Conservation (phyloP, 2,888 invertebrate genomes). For the Drosophila rubida region DNA sequence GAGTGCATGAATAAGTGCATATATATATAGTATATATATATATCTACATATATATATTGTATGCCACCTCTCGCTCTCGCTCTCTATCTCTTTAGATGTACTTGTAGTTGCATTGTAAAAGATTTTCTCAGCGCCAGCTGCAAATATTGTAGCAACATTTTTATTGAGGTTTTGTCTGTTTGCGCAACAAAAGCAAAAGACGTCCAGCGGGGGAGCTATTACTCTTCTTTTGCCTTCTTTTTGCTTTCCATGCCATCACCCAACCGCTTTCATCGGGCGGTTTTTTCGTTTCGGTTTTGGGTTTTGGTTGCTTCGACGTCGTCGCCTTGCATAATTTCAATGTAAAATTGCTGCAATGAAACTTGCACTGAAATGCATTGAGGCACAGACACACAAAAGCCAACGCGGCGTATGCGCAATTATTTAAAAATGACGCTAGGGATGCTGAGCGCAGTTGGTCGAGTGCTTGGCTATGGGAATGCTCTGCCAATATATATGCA, state of each 20-base stretch:
- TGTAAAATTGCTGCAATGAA: conserved; percentile 72
- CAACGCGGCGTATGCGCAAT: conserved; percentile 79
- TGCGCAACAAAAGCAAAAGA: conserved; percentile 72
- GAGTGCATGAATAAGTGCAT: conserved; percentile 37
- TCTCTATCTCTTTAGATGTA: conserved; percentile 29
- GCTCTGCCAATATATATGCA: conserved; percentile 40
- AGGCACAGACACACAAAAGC: conserved; percentile 70
- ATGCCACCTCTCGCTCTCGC: conserved; percentile 4
- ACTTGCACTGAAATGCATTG: conserved; percentile 74
- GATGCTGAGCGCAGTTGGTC: conserved; percentile 1
- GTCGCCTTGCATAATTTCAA: conserved; percentile 71
- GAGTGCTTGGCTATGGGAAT: conserved; percentile 23
- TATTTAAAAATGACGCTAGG: conserved; percentile 64
- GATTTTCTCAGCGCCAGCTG: conserved; percentile 73
- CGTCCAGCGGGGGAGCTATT: conserved; percentile 57
- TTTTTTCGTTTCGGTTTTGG: conserved; percentile 23
- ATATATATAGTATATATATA: conserved; percentile 15
- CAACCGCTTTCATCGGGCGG: no score
- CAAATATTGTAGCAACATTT: conserved; percentile 80
- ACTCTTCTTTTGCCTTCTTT: conserved; percentile 42
- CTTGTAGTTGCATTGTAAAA: conserved; percentile 61
- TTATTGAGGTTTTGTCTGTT: conserved; percentile 81
- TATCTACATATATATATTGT: conserved; percentile 15
- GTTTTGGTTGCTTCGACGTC: conserved; percentile 34
- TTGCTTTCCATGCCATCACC: conserved; percentile 14